Evolutionary conservation across 2,113 vertebrate species (phyloP).

Genomic region (Rattus norvegicus): GRCr8 NC_086026.1:30016001-30016500

Average conservation of each 20-base stretch:
- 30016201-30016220: not conserved
- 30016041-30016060: not conserved
- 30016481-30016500: not conserved
- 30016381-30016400: too few species aligned
- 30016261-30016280: not conserved
- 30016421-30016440: not conserved
- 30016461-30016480: not conserved
- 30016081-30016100: not conserved
- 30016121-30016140: not conserved
- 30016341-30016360: too few species aligned
- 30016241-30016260: not conserved
- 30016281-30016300: not conserved
- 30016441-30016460: not conserved
- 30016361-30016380: too few species aligned
- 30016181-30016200: not conserved
- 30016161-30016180: accelerated
- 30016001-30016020: not conserved
- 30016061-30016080: not conserved
- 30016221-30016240: not conserved
- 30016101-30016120: not conserved
- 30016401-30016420: not conserved
- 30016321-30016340: too few species aligned
- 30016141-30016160: not conserved
- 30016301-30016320: too few species aligned
- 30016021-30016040: not conserved